Conservation (phyloP, 2,797 vertebrate species). For the Zalophus californianus region DNA sequence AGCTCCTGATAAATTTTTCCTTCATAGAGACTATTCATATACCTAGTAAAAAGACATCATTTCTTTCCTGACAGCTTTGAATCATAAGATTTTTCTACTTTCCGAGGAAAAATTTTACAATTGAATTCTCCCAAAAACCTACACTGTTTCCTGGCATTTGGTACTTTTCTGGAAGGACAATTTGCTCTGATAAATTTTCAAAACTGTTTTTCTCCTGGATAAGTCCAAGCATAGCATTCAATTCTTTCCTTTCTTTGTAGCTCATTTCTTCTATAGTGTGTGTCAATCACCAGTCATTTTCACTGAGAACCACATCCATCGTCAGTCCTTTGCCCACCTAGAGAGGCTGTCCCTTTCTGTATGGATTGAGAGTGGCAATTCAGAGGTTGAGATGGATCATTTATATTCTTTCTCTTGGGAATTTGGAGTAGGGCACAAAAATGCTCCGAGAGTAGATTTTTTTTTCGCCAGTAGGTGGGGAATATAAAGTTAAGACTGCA, state of each 20-base stretch:
- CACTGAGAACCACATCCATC: neutral
- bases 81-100: neutral
- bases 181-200: constrained; percentile 49
- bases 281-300: neutral
- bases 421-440: neutral
- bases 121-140: neutral
- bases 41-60: neutral
- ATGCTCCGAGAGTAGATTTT: neutral
- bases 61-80: constrained; percentile 22
- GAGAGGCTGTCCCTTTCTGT: neutral
- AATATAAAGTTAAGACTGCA: neutral
- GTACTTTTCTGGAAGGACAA: neutral
- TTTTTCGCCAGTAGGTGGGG: neutral
- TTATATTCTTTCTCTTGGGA: neutral
- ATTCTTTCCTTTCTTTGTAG: neutral
- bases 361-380: neutral
- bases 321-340: neutral
- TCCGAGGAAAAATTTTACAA: neutral
- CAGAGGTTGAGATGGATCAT: neutral
- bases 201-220: neutral
- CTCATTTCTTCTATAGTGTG: neutral
- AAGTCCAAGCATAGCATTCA: neutral
- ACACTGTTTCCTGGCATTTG: neutral
- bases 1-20: neutral
- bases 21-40: constrained; percentile 19